Conservation (phyloP, 2,797 vertebrate genomes). For the Podarcis lilfordi region DNA sequence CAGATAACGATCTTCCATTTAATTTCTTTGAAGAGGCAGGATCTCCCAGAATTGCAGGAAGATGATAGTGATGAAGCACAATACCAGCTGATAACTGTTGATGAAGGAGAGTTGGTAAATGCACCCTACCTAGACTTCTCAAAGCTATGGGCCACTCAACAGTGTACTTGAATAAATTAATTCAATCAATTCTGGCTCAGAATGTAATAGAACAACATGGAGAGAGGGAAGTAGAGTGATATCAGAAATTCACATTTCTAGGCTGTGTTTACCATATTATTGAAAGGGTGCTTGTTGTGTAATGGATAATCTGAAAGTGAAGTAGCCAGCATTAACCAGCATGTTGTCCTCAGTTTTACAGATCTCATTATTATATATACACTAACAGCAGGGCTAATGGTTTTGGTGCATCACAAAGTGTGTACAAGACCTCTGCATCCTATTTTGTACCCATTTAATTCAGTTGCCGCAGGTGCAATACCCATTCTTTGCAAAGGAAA, state of each 20-base stretch:
- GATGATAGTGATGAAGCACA: neutral
- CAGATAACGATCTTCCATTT: constrained; percentile 14
- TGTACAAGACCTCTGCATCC: neutral
- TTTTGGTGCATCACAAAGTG: neutral
- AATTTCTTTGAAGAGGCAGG: constrained; percentile 23
- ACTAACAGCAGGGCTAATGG: neutral
- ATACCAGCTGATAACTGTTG: neutral
- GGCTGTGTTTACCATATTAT: neutral
- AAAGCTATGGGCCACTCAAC: constrained; percentile 16
- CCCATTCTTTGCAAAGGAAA: neutral
- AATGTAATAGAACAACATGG: rapidly evolving
- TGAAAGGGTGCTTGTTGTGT: neutral
- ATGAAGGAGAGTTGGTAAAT: neutral
- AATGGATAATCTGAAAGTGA: neutral
- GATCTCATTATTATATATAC: neutral
- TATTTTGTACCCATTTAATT: neutral
- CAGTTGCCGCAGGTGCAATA: neutral
- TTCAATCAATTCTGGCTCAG: neutral
- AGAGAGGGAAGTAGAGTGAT: neutral
- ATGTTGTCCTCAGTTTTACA: neutral
- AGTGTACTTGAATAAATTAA: constrained; percentile 8
- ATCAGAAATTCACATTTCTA: constrained; percentile 3
- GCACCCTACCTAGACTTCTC: neutral
- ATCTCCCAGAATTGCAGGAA: neutral
- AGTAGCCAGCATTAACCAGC: neutral